Base-by-base conservation (phyloP, 1,140 invertebrate species). In the Drosophila sp. region DNA sequence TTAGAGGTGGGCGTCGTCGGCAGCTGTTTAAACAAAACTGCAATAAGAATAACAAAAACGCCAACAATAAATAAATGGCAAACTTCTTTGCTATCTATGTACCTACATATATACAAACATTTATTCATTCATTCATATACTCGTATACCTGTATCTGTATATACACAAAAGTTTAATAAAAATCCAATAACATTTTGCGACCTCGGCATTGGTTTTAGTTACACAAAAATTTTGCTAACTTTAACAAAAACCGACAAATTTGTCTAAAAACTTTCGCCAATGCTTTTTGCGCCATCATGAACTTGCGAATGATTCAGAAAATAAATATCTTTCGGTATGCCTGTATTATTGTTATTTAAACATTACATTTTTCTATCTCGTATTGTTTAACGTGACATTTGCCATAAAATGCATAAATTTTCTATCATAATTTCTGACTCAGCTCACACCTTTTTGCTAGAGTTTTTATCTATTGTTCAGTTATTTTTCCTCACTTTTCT, bases 11-110 rank as follows among this genome's bases (percentile, higher is more conserved):
- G 77, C 60, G 47, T 61, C 29, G 64, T 10, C 8, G 10, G 66
- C 81, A 85, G 82, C 82, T 85, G 82, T 85, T 85, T 85, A 87
- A 85, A 85, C 79, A 85, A 76, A 69, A 67, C 47, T 76, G 76
- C 74, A 74, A 60, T 40, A 61, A 66, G 40, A 61, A 67, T 30
- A 55, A 40, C 11, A 54, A n/a, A 56, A 30, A 70, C 41, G 5
- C 44, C n/a, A 47, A 47, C 44, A 47, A 47, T 23, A 61, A 32
- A 68, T 64, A 67, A 57, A 68, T 61, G 38, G 47, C 35, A 72
- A 62, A 68, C 72, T 61, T 75, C 67, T 57, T 75, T 68, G 56
- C 60, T 35, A 68, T 44, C 56, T 27, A 32, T 65, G 10, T 11
- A 33, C 70, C 65, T 25, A 70, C 17, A 23, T 25, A 60, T 10